Base-by-base conservation (phyloP, 2,113 vertebrate species). In the Pica pica region DNA sequence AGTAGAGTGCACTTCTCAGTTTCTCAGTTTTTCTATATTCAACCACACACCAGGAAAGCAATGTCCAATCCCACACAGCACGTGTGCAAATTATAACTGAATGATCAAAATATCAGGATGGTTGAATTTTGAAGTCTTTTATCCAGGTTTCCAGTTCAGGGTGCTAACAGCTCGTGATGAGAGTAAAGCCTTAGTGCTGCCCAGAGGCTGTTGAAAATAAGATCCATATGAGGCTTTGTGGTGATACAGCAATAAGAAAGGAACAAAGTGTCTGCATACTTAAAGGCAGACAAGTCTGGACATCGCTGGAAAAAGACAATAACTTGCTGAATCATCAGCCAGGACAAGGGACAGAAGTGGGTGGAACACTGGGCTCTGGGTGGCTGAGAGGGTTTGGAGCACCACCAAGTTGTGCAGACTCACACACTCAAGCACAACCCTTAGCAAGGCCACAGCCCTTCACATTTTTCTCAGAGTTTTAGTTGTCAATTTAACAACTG, bases 31-130 rank as follows among this genome's bases (percentile, higher is more conserved):
- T 68, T 53, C 33, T 65, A 41, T 47, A 37, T 13, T 67, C 33
- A 60, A 11, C 23, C 33, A 53, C 0, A 2, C 7, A 21, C 44
- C 1, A 0, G 42, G 50, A 76, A 78, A 61, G 15, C 44, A 42
- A 23, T 0, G 1, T 26, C 35, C 52, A 10, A 37, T 37, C n/a
- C 28, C 49, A 82, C 18, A 31, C 13, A 78, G 53, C 26, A 49
- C 27, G 26, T 67, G 33, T 10, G 52, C 15, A 69, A 74, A 74
- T 47, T 20, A 13, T 11, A 89, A 42, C 4, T 53, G 59, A 76
- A 64, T 20, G 19, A 65, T 37, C 17, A 33, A 85, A 86, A 16
- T 10, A 88, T 17, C 26, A 35, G 50, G 31, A 61, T 49, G 26
- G n/a, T 23, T 76, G 11, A 11, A 31, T 53, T 86, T 5, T n/a